phyloP scores from a whole-genome alignment of 2,888 invertebrate species.

The Panopea generosa region DNA sequence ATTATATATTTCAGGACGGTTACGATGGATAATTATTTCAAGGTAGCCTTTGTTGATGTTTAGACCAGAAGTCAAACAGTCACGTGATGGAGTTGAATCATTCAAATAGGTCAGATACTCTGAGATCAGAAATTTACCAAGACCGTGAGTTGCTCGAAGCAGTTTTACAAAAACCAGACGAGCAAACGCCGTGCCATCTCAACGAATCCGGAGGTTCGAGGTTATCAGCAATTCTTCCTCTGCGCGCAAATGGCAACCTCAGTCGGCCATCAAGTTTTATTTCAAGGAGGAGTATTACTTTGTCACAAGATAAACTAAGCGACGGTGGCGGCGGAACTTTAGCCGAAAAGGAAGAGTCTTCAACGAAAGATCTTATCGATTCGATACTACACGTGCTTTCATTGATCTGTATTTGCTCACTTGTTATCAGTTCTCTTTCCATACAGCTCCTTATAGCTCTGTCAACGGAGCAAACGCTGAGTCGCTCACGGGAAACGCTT shows the following conservation, averaged over 20 bases:
- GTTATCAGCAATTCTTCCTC: constrained; percentile 57
- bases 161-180: constrained; percentile 76
- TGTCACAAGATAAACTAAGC: constrained; percentile 61
- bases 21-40: too few species aligned
- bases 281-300: constrained; percentile 58
- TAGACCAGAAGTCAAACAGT: too few species aligned
- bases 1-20: too few species aligned
- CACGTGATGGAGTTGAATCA: background rate
- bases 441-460: constrained; percentile 90
- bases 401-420: constrained; percentile 93
- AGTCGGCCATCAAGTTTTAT: constrained; percentile 71
- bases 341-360: constrained; percentile 1
- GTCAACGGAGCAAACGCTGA: constrained; percentile 87
- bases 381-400: constrained; percentile 88
- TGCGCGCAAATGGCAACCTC: constrained; percentile 66
- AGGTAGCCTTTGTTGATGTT: too few species aligned
- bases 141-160: constrained; percentile 77
- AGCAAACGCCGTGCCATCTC: constrained; percentile 41
- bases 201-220: constrained; percentile 68
- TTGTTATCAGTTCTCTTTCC: constrained; percentile 93
- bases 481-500: constrained; percentile 33
- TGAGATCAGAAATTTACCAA: constrained; percentile 67
- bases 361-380: constrained; percentile 36
- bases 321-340: constrained; percentile 22
- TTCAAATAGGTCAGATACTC: constrained; percentile 58